Evolutionary conservation across 2,888 invertebrate species (phyloP), one percentile per base, ranked within the genome.

Genomic region (Phortica magna): DNA sequence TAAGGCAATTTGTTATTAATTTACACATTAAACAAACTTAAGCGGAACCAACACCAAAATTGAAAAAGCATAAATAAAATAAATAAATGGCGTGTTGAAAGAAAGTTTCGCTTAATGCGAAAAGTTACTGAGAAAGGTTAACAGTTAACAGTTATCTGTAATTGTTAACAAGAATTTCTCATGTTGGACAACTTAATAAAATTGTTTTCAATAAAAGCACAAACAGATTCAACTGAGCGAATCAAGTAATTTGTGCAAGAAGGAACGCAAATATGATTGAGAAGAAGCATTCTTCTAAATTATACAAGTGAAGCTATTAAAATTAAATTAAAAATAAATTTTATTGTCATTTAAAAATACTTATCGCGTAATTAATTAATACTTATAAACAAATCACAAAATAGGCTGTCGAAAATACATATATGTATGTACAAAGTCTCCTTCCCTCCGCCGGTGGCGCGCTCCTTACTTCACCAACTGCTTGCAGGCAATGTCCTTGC

Each of bases 1-100:
- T 88, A 79, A 81, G 82, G 83, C 85, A 87, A 89, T 87, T 89
- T 87, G 85, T 88, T 89, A 85, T 88, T 87, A 88, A 87, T 88
- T 88, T 87, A 84, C 86, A 79, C 79, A 80, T 79, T 61, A 61
- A 61, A 80, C 79, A 80, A 87, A 88, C 83, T 84, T 88, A 81
- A 73, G 76, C 77, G 70, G 57, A 78, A 79, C 10, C 70, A 76
- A 77, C 67, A 67, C 53, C n/a, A 43, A 65, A 53, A 39, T 41
- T 42, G 14, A 43, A 31, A 17, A 59, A 48, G 19, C 39, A 48
- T 39, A 64, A 61, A 75, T 17, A 59, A 64, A 64, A 72, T 65
- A 64, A 61, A 67, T 39, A 57, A 67, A 78, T 55, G 67, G 70
- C 72, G 68, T 12, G 14, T 14, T 48, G 48, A 61, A 9, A 17